A percentile compares a stretch with the other conserved stretches of the same genome.
phyloP scores from a whole-genome alignment of 2,113 vertebrate genomes.

The Pachycephala philippinensis region DNA sequence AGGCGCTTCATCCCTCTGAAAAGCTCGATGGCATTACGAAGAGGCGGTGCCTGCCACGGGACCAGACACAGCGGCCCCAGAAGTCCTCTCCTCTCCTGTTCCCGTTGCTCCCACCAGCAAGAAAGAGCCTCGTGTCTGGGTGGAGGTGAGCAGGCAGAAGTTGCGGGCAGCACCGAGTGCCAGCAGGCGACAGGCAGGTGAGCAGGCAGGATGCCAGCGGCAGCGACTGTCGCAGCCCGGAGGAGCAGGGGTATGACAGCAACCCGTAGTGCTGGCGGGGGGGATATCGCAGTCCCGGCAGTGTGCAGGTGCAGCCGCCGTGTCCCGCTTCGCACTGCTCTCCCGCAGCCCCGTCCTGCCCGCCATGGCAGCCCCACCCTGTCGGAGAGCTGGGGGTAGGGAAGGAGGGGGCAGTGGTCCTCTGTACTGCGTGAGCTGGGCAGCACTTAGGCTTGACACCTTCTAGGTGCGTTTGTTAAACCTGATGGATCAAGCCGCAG shows the following conservation, averaged over 20 bases:
- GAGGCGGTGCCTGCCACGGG: neutral
- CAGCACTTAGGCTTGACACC: neutral
- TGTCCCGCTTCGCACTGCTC: fast-evolving
- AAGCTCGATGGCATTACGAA: neutral
- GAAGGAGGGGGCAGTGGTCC: neutral
- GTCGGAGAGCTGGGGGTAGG: fast-evolving
- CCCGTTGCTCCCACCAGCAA: neutral
- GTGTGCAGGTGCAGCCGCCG: fast-evolving
- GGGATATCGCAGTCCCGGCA: neutral
- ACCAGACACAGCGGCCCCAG: neutral
- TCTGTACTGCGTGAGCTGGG: fast-evolving
- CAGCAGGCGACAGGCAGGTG: neutral
- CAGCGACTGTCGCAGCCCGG: neutral
- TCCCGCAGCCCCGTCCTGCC: neutral
- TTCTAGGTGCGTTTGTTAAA: neutral
- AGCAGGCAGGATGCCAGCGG: neutral
- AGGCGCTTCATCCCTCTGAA: neutral
- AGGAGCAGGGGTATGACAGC: neutral
- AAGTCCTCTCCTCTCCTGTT: neutral
- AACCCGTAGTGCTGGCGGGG: fast-evolving
- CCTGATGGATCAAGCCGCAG: neutral
- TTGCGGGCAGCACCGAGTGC: neutral
- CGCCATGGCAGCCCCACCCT: fast-evolving
- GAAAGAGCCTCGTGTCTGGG: neutral
- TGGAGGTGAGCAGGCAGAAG: neutral